Evolutionary conservation across 30 jellyfish, hydroid and myxozoan species (phyloP).

Genomic region (Pseudorhiza aurosa): DNA sequence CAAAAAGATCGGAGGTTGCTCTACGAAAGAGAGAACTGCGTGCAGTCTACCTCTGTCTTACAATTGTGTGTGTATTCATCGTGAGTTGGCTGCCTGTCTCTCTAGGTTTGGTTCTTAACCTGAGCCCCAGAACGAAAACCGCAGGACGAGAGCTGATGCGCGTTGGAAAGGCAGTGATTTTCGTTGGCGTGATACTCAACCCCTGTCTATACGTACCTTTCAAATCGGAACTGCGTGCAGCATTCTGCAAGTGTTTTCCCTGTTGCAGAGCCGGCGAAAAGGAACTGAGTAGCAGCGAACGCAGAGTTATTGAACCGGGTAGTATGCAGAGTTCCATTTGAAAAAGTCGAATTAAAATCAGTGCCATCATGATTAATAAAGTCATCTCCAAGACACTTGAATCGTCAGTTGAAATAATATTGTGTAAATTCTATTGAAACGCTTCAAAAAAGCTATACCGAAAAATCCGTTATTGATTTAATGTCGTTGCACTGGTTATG

Average conservation of each 20-base stretch:
- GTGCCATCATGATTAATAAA: too few species aligned
- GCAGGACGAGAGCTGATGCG: slow-evolving; percentile 5
- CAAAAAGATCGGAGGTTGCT: background rate
- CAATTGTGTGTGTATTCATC: slow-evolving; percentile 40
- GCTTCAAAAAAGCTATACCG: too few species aligned
- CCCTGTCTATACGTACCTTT: slow-evolving; percentile 56
- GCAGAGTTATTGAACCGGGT: background rate
- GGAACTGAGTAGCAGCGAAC: background rate
- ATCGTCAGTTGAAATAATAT: too few species aligned
- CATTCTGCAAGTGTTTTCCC: background rate
- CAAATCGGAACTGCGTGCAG: slow-evolving; percentile 30
- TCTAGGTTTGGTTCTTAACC: slow-evolving; percentile 6
- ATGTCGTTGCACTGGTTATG: too few species aligned
- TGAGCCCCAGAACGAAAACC: background rate
- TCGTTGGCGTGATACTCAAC: slow-evolving; percentile 34
- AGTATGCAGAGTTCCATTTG: background rate
- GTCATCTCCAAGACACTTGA: too few species aligned
- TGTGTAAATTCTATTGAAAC: too few species aligned
- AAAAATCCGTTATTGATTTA: too few species aligned
- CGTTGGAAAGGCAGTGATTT: slow-evolving; percentile 11
- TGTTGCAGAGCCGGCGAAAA: background rate
- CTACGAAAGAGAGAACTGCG: slow-evolving; percentile 61
- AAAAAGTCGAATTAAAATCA: too few species aligned
- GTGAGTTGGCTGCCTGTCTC: slow-evolving; percentile 31
- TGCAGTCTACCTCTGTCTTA: slow-evolving; percentile 49